A percentile compares a stretch with the other conserved stretches of the same genome.
These are phyloP conservation scores for Cydia strobilella DNA, from an alignment of 1,140 invertebrate species.

Conservation along the genomic window DNA sequence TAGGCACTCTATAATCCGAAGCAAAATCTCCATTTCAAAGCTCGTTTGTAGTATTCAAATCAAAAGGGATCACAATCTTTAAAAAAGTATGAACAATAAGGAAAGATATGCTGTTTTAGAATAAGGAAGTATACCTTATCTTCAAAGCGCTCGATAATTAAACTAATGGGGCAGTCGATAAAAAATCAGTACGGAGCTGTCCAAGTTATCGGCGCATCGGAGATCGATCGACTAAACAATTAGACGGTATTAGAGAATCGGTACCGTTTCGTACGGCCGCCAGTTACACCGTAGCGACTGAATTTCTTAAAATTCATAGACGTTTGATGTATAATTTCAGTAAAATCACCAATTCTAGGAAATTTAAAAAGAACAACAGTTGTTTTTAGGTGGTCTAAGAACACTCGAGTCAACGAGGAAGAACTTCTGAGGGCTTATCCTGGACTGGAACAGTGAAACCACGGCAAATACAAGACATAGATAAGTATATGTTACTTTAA, in stretches of 20 bases:
- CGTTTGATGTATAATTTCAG: too few relatives aligned
- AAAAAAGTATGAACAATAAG: not conserved
- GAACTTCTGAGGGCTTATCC: too few relatives aligned
- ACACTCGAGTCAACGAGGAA: too few relatives aligned
- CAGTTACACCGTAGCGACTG: constrained; percentile 50
- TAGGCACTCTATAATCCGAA: not conserved
- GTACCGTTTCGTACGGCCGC: constrained; percentile 46
- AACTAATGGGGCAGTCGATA: constrained; percentile 25
- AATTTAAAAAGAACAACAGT: too few relatives aligned
- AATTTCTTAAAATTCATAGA: too few relatives aligned
- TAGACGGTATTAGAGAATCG: constrained; percentile 63
- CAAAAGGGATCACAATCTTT: not conserved
- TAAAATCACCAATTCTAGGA: too few relatives aligned
- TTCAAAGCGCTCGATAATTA: constrained; percentile 30
- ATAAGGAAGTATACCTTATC: not conserved
- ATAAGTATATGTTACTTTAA: too few relatives aligned
- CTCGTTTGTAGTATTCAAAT: not conserved
- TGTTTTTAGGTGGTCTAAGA: too few relatives aligned
- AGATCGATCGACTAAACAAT: constrained; percentile 56
- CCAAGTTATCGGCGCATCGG: constrained; percentile 45
- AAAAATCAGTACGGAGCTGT: constrained; percentile 31
- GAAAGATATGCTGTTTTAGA: not conserved
- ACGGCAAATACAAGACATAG: too few relatives aligned
- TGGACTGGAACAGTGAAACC: too few relatives aligned
- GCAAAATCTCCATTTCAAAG: constrained; percentile 1